Evolutionary conservation across 2,113 vertebrate species (phyloP).

Genomic region (Callipepla californica): DNA sequence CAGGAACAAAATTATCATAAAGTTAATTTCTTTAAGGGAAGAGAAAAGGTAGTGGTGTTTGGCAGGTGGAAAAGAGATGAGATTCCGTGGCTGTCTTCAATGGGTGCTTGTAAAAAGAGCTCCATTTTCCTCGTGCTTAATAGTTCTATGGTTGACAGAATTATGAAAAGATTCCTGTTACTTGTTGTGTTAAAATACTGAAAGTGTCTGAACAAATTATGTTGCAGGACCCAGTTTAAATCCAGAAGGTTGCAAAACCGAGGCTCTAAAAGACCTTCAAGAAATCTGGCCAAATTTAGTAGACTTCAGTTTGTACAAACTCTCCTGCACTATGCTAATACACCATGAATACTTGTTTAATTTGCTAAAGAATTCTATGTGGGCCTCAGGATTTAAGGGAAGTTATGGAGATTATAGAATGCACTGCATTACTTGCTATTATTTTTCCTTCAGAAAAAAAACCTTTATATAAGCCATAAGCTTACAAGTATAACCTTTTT

Average conservation of each 20-base stretch:
- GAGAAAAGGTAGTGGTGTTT: neutral
- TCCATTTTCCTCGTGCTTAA: neutral
- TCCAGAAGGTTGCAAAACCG: neutral
- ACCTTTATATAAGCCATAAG: neutral
- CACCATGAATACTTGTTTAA: conserved; percentile 34
- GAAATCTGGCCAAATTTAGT: conserved; percentile 11
- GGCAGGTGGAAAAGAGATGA: neutral
- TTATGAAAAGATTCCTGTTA: neutral
- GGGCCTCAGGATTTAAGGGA: neutral
- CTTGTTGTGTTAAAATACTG: neutral
- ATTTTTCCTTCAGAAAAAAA: neutral
- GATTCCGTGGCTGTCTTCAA: neutral
- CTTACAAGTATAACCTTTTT: neutral
- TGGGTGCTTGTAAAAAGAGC: neutral
- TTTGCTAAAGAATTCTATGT: conserved; percentile 13
- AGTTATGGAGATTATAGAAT: conserved; percentile 7
- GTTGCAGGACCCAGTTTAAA: neutral
- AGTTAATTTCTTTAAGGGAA: conserved; percentile 45
- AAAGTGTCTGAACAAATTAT: neutral
- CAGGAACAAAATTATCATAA: conserved; percentile 53
- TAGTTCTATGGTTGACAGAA: neutral
- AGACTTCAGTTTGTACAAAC: conserved; percentile 30
- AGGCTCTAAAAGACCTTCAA: neutral
- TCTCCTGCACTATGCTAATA: conserved; percentile 17
- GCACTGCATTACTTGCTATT: neutral